phyloP scores from a whole-genome alignment of 2,797 vertebrate genomes.

The Silurus aristotelis region DNA sequence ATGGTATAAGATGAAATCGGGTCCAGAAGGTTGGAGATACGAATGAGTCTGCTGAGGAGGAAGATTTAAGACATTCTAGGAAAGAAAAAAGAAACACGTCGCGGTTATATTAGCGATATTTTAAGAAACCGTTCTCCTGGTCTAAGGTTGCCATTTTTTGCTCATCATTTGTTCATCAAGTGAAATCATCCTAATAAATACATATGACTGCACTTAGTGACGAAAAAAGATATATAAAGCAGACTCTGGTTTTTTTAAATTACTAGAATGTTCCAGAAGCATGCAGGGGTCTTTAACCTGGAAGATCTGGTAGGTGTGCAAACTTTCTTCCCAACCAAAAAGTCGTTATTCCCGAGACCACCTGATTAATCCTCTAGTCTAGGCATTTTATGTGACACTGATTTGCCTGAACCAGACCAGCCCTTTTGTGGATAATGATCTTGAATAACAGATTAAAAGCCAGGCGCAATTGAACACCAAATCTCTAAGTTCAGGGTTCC shows the following conservation, averaged over 20 bases:
- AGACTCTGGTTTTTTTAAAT: background rate
- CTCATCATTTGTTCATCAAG: background rate
- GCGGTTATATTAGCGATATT: conserved; percentile 5
- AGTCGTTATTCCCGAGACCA: background rate
- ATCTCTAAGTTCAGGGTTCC: background rate
- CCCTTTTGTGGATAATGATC: background rate
- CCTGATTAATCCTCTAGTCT: background rate
- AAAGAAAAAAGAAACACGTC: background rate
- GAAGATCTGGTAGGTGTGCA: background rate
- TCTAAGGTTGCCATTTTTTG: background rate
- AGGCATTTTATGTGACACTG: background rate
- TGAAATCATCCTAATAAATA: conserved; percentile 14
- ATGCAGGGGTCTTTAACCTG: background rate
- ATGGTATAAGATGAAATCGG: conserved; percentile 23
- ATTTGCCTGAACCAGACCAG: background rate
- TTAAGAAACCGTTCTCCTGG: conserved; percentile 18
- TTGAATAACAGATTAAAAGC: background rate
- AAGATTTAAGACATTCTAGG: conserved; percentile 6
- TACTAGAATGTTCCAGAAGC: background rate
- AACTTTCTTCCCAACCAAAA: background rate
- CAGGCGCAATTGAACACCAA: background rate
- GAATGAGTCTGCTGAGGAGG: conserved; percentile 3
- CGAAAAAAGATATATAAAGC: conserved; percentile 1
- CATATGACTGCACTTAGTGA: background rate
- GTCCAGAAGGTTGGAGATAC: background rate